Evolutionary conservation across 2,113 vertebrate species (phyloP), one percentile per base, ranked within the genome.

Genomic region (Thalassarche chlororhynchos): DNA sequence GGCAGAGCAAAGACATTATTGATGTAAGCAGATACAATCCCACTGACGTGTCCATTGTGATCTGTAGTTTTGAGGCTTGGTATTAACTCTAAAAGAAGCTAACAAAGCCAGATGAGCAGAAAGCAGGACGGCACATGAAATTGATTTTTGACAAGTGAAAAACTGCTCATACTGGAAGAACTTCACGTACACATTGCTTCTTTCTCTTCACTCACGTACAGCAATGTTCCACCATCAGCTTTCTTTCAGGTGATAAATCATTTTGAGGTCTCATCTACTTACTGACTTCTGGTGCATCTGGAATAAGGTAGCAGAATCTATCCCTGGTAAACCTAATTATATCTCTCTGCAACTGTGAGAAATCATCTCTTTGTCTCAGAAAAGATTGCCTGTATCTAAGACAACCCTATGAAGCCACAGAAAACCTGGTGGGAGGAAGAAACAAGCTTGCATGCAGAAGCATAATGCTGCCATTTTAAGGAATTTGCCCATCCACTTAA

Each of bases 161-260:
- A 97, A 93, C 83, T 88, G 90, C 65, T 94, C 34, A 1, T 36
- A 44, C 64, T 68, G 68, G 64, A 87, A 68, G 83, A 87, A 79
- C 71, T 90, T 89, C 42, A n/a, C 52, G 83, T 87, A 31, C 80
- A 68, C 65, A 11, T 71, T 78, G n/a, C 80, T 92, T 10, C 83
- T 93, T 87, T 84, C 83, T 92, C 79, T 78, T 78, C 69, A 89
- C 84, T 92, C 86, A 36, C 5, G 0, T 44, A 75, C 29, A 71
- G 80, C 89, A 69, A 0, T 78, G 86, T 34, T 92, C 76, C 49
- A 81, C 88, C 90, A 75, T 75, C 86, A 95, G 83, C 72, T 92
- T 70, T 4, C 64, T 75, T 93, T 86, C 83, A 93, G 94, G 90
- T 92, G 92, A 95, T 95, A 96, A 95, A 97, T 97, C 88, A 95